Conservation (phyloP, 2,113 vertebrate genomes). For the Synodontis membranacea region DNA sequence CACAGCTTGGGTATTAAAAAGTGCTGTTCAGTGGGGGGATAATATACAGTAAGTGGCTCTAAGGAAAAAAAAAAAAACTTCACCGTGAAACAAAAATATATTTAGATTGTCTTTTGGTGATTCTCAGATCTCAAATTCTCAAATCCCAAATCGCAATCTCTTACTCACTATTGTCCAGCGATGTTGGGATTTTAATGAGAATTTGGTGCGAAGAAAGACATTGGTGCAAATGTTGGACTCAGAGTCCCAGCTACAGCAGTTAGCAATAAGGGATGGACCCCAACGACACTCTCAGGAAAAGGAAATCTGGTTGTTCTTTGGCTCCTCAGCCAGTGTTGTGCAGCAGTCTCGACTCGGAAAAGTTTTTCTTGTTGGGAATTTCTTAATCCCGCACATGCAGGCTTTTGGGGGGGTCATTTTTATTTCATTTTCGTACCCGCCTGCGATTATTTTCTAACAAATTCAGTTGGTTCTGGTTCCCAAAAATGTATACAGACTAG, state of each 20-base stretch:
- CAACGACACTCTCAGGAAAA: too few relatives aligned
- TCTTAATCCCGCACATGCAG: too few relatives aligned
- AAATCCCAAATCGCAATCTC: too few relatives aligned
- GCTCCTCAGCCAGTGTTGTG: neutral
- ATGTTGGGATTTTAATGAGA: neutral
- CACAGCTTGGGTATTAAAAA: constrained; percentile 9
- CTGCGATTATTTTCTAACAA: too few relatives aligned
- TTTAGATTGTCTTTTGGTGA: neutral
- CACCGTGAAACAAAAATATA: neutral
- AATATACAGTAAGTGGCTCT: neutral
- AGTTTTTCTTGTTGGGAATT: too few relatives aligned
- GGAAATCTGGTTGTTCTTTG: too few relatives aligned
- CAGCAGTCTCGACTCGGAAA: too few relatives aligned
- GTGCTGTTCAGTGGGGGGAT: neutral
- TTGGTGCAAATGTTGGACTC: neutral
- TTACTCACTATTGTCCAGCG: neutral
- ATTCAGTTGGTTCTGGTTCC: too few relatives aligned
- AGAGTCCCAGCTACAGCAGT: neutral
- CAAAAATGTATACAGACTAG: neutral
- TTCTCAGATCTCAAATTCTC: neutral
- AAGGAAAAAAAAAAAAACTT: neutral
- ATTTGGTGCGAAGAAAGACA: neutral
- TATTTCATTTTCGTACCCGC: neutral
- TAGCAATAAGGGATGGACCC: neutral
- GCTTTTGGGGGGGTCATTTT: too few relatives aligned